phyloP scores from a whole-genome alignment of 2,113 vertebrate genomes.

The Desmodus rotundus region DNA sequence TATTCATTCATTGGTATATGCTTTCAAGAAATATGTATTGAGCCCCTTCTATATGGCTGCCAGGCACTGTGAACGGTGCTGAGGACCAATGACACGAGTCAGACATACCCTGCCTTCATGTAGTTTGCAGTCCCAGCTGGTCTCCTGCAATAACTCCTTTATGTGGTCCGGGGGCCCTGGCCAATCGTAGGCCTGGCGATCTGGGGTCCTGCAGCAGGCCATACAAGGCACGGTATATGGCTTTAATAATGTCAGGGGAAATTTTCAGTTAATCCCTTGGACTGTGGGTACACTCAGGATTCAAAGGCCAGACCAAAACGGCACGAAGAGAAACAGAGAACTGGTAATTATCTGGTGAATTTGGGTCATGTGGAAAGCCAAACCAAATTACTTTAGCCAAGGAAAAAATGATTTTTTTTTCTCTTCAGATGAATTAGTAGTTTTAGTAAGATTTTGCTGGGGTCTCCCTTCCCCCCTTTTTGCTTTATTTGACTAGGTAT shows the following conservation, averaged over 20 bases:
- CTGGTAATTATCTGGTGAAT: constrained; percentile 76
- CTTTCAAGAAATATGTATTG: background rate
- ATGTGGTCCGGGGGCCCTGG: constrained; percentile 51
- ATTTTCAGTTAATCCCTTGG: constrained; percentile 79
- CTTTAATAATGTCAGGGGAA: constrained; percentile 77
- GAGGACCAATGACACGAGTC: background rate
- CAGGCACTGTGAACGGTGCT: background rate
- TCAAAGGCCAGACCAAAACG: constrained; percentile 64
- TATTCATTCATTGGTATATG: background rate
- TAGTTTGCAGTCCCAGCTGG: background rate
- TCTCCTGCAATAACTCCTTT: constrained; percentile 36
- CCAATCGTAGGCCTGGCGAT: constrained; percentile 58
- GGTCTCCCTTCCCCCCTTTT: constrained; percentile 35
- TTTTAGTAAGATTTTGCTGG: constrained; percentile 58
- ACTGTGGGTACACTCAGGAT: constrained; percentile 48
- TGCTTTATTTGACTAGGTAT: background rate
- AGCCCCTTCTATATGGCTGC: background rate
- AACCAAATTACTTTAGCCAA: constrained; percentile 69
- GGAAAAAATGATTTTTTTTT: constrained; percentile 66
- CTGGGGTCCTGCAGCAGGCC: constrained; percentile 61
- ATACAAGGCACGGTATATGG: constrained; percentile 73
- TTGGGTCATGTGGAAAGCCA: constrained; percentile 75
- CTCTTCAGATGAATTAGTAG: constrained; percentile 47
- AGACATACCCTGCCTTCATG: background rate
- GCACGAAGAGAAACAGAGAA: constrained; percentile 69